A percentile compares a stretch with the other conserved stretches of the same genome.
These are phyloP conservation scores for Orchestes rusci DNA, from an alignment of 2,888 invertebrate genomes.

Conservation along the genomic window DNA sequence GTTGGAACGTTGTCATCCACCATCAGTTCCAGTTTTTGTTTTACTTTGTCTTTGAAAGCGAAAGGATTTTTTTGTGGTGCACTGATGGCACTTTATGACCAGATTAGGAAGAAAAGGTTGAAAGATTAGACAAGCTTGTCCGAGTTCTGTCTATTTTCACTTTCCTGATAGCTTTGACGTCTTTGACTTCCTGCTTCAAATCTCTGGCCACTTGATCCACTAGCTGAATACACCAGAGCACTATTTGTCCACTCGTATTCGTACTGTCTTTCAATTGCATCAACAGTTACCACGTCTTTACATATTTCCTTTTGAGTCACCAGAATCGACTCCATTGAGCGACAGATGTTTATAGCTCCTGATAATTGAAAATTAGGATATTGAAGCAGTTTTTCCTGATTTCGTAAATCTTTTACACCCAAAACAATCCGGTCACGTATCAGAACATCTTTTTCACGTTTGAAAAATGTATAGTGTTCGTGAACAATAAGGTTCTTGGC, in stretches of 20 bases:
- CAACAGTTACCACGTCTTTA: background rate
- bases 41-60: background rate
- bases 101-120: no score
- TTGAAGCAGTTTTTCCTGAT: slow-evolving; percentile 20
- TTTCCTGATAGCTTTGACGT: background rate
- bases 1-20: slow-evolving; percentile 8
- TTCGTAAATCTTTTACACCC: slow-evolving; percentile 11
- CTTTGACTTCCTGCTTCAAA: background rate
- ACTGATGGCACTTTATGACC: background rate
- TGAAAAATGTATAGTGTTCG: slow-evolving; percentile 27
- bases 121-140: no score
- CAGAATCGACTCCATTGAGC: no score
- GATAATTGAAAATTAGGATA: slow-evolving; percentile 9
- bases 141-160: no score
- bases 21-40: slow-evolving; percentile 10
- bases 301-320: no score
- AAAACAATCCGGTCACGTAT: slow-evolving; percentile 13
- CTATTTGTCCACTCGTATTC: background rate
- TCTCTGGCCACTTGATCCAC: no score
- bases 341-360: slow-evolving; percentile 17
- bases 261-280: background rate
- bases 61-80: background rate
- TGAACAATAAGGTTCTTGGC: slow-evolving; percentile 25
- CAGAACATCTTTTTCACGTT: slow-evolving; percentile 6
- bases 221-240: no score